phyloP scores from a whole-genome alignment of 2,797 vertebrate species.

The Dryobates pubescens region DNA sequence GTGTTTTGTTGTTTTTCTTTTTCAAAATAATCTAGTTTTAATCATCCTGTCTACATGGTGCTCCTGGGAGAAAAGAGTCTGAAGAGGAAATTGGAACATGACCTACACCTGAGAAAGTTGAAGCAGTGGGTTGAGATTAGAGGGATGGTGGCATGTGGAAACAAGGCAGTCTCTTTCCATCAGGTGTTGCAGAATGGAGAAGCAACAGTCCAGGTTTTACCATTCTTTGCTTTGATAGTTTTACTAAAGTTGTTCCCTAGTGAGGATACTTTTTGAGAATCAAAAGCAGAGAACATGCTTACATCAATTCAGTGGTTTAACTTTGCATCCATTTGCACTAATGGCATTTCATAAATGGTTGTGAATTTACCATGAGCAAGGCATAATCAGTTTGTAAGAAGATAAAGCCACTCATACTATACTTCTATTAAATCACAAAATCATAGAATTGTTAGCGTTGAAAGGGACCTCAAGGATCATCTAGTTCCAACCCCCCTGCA shows the following conservation, averaged over 20 bases:
- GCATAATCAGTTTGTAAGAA: not conserved
- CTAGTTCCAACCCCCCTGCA: too few species aligned
- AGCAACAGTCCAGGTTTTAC: not conserved
- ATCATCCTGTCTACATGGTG: not conserved
- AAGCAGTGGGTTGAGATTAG: not conserved
- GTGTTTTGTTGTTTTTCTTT: not conserved
- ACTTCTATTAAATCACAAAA: not conserved
- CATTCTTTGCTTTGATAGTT: not conserved
- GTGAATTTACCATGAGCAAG: not conserved
- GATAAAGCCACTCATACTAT: not conserved
- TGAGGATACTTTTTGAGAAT: not conserved
- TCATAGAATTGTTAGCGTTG: too few species aligned
- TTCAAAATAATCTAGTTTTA: not conserved
- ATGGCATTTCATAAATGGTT: not conserved
- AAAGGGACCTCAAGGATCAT: too few species aligned
- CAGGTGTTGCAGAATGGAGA: not conserved
- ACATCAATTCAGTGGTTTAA: not conserved
- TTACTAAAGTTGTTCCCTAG: not conserved
- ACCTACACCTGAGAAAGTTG: not conserved
- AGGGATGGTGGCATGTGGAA: not conserved
- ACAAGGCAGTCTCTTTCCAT: not conserved
- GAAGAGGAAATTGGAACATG: not conserved
- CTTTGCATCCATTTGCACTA: not conserved
- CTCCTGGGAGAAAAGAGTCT: not conserved
- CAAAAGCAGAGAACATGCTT: not conserved